Evolutionary conservation across 2,113 vertebrate species (phyloP).

Genomic region (Limnothrissa miodon): DNA sequence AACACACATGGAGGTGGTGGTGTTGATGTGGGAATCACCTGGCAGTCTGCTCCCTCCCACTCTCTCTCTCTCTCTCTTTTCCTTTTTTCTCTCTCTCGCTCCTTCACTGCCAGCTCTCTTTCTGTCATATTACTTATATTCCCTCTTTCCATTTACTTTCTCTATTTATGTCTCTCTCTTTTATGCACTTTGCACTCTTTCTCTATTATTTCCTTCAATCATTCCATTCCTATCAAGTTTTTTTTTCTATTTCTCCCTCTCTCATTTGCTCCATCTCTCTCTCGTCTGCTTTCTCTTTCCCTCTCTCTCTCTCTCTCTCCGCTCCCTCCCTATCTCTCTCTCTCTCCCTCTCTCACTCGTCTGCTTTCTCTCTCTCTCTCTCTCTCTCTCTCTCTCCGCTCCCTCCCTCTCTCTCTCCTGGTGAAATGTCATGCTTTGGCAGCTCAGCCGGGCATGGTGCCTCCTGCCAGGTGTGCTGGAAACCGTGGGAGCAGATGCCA

Average conservation of each 20-base stretch:
- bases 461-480: not conserved
- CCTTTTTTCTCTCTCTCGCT: not conserved
- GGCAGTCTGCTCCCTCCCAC: not conserved
- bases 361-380: not conserved
- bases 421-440: not conserved
- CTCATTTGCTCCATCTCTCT: no score
- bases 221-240: not conserved
- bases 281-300: not conserved
- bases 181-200: slow-evolving; percentile 37
- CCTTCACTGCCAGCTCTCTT: not conserved
- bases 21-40: not conserved
- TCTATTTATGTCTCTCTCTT: not conserved
- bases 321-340: not conserved
- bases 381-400: no score
- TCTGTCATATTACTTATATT: not conserved
- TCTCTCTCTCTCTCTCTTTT: not conserved
- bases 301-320: not conserved
- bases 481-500: not conserved
- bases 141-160: not conserved
- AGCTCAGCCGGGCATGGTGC: not conserved
- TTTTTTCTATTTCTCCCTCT: not conserved
- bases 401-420: not conserved
- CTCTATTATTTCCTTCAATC: not conserved
- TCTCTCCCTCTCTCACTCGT: not conserved
- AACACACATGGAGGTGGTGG: not conserved